A percentile compares a stretch with the other conserved stretches of the same genome.
Conservation (phyloP, 2,797 vertebrate species). For the Eulemur coronatus region DNA sequence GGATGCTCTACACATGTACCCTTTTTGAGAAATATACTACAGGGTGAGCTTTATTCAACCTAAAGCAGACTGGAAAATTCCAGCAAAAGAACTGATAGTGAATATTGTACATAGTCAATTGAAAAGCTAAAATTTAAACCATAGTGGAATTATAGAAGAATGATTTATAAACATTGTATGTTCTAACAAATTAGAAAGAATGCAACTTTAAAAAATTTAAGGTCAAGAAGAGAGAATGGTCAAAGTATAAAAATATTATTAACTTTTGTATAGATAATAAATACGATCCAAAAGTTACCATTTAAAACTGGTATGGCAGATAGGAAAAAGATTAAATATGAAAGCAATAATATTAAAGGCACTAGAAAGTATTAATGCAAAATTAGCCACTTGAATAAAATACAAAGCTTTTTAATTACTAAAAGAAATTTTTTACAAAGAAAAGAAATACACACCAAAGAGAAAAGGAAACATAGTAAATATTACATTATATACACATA, state of each 20-base stretch:
- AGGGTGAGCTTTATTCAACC: neutral
- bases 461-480: neutral
- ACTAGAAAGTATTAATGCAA: neutral
- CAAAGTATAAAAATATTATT: neutral
- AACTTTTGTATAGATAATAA: neutral
- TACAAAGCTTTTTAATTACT: neutral
- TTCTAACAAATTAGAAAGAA: neutral
- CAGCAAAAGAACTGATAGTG: neutral
- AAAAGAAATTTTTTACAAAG: neutral
- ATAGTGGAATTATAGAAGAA: neutral
- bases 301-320: neutral
- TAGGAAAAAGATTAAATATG: neutral
- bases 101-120: neutral
- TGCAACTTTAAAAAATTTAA: neutral
- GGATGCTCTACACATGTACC: neutral
- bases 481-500: neutral
- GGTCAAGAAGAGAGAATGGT: neutral
- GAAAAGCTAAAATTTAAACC: neutral
- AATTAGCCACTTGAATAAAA: neutral
- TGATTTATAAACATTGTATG: neutral
- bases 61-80: neutral
- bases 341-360: neutral
- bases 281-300: neutral
- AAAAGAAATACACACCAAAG: neutral
- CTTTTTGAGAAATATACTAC: neutral